phyloP scores from a whole-genome alignment of 2,888 invertebrate species.

The Tuberolachnus salignus region DNA sequence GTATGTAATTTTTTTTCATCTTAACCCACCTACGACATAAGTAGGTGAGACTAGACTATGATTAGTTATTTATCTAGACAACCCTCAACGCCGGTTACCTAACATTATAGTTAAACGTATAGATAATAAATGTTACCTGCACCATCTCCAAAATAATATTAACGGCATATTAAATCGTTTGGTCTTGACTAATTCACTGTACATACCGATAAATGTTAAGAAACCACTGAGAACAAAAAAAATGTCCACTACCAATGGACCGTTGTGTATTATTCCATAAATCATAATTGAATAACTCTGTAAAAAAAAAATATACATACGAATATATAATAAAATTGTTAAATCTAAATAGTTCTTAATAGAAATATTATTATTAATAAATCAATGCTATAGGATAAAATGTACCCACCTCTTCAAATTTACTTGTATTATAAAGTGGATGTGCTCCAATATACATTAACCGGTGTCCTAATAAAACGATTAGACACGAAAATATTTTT shows the following conservation, averaged over 20 bases:
- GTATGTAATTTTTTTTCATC: no score
- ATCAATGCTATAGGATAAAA: background rate
- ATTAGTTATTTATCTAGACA: no score
- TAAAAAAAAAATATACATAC: background rate
- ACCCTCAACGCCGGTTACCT: no score
- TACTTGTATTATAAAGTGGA: conserved; percentile 12
- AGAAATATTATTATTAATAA: background rate
- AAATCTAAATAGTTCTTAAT: background rate
- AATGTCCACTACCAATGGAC: conserved; percentile 24
- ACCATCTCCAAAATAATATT: conserved; percentile 27
- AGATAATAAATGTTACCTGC: conserved; percentile 2
- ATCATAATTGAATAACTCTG: background rate
- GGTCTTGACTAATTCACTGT: background rate
- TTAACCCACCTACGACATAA: no score
- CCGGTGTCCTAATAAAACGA: conserved; percentile 18
- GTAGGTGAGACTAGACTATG: no score
- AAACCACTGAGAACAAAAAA: conserved; percentile 24
- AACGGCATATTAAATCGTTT: conserved; percentile 23
- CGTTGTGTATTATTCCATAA: conserved; percentile 16
- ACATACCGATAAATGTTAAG: background rate
- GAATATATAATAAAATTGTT: conserved; percentile 3
- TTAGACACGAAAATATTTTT: conserved; percentile 5
- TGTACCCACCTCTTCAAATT: conserved; percentile 13
- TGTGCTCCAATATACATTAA: conserved; percentile 8
- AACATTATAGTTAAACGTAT: no score